Base-by-base conservation (phyloP, 2,113 vertebrate genomes). In the Deroptyus accipitrinus region DNA sequence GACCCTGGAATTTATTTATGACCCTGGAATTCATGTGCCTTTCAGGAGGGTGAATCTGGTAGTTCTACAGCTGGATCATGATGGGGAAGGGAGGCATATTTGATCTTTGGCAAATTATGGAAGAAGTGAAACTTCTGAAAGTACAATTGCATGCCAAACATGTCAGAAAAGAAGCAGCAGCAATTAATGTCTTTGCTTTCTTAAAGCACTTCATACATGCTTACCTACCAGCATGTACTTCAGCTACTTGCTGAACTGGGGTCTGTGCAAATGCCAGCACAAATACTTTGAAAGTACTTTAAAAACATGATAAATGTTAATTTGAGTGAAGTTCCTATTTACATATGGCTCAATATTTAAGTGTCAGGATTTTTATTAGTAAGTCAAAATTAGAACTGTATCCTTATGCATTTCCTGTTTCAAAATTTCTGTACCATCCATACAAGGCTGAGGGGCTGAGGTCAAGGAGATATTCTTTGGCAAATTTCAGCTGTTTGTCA, bases 301-400 rank as follows among this genome's bases (percentile, higher is more conserved):
- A 61, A 67, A 76, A 85, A 62, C 31, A 64, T 61, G 18, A 17
- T 37, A 92, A 69, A 49, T 6, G 5, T 85, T 90, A 73, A 85
- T 79, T 83, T 95, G 46, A 82, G 42, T 13, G 10, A 92, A 73
- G 18, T 59, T 52, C 73, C 90, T 86, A 20, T 95, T 95, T 96
- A 86, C 17, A 51, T 59, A 84, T 19, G 42, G 30, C 41, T 92
- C n/a, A 83, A 61, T 81, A 76, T 37, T 13, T 64, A 84, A 72
- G 33, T 66, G 84, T 6, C 54, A 67, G 4, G 31, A 37, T 31
- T 92, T 81, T 86, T 86, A 76, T 76, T 89, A 88, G 59, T 30
- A 73, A 73, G 70, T 25, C 62, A 73, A 79, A 90, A 85, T 90
- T 49, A 89, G 66, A 94, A 91, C 44, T 31, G 28, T 57, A 76